Evolutionary conservation across 2,797 vertebrate genomes (phyloP).

Genomic region (Enteromius viviparus): DNA sequence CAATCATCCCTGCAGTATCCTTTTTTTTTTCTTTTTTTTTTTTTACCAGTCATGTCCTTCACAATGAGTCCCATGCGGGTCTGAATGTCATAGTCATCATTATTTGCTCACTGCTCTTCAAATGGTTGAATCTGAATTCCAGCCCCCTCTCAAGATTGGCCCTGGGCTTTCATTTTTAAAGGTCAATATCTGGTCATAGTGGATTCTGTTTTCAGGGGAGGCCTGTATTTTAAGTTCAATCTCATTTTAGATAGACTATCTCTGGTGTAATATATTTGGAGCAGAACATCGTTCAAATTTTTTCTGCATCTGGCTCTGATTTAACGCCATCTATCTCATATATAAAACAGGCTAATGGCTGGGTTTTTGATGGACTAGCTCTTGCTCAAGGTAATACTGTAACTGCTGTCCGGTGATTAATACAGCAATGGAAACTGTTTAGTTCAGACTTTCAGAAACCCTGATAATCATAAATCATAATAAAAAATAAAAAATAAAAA

Average conservation of each 20-base stretch:
- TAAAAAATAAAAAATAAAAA: background rate
- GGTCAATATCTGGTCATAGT: slow-evolving; percentile 70
- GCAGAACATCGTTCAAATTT: background rate
- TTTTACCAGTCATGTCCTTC: slow-evolving; percentile 40
- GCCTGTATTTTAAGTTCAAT: slow-evolving; percentile 41
- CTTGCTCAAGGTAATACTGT: slow-evolving; percentile 13
- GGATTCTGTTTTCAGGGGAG: slow-evolving; percentile 35
- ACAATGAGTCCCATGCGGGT: slow-evolving; percentile 59
- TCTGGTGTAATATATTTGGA: slow-evolving; percentile 34
- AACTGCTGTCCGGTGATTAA: slow-evolving; percentile 5
- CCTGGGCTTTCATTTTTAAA: slow-evolving; percentile 66
- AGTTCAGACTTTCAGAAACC: background rate
- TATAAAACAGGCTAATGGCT: slow-evolving; percentile 1
- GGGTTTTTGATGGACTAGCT: slow-evolving; percentile 20
- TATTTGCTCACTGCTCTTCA: slow-evolving; percentile 59
- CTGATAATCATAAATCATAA: background rate
- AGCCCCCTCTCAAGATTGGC: slow-evolving; percentile 56
- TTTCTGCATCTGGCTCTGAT: slow-evolving; percentile 9
- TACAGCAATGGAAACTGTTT: slow-evolving; percentile 22
- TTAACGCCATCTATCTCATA: background rate
- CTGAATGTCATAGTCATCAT: slow-evolving; percentile 70
- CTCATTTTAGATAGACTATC: slow-evolving; percentile 31
- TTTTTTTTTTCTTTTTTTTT: background rate
- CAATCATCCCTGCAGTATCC: slow-evolving; percentile 26
- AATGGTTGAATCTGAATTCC: slow-evolving; percentile 69